Evolutionary conservation across 2,113 vertebrate genomes (phyloP).

Genomic region (Aptenodytes forsteri): DNA sequence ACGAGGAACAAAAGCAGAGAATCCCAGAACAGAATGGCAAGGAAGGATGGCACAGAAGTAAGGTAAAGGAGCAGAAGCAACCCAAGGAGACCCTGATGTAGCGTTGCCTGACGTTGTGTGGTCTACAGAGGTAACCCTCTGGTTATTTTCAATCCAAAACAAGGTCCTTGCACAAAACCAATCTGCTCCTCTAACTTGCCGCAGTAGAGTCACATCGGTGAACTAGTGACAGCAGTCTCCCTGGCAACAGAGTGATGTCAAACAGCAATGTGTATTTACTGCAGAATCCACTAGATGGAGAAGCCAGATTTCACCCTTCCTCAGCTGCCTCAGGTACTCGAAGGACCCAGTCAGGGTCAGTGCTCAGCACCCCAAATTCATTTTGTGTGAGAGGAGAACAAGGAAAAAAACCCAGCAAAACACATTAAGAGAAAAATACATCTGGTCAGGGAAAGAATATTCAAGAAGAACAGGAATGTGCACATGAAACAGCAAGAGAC

Average conservation of each 20-base stretch:
- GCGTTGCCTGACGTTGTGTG: background rate
- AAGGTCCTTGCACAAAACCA: conserved; percentile 55
- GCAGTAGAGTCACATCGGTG: conserved; percentile 66
- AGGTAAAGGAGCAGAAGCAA: background rate
- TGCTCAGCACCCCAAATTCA: conserved; percentile 54
- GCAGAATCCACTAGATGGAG: conserved; percentile 73
- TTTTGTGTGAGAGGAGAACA: conserved; percentile 15
- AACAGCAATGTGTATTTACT: conserved; percentile 54
- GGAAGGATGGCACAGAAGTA: background rate
- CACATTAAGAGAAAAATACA: background rate
- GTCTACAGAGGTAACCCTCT: background rate
- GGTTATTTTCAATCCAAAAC: conserved; percentile 43
- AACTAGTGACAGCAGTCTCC: conserved; percentile 73
- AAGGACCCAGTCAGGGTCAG: background rate
- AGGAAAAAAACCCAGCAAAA: background rate
- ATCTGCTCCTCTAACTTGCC: conserved; percentile 57
- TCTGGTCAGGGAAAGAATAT: background rate
- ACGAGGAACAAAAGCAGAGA: background rate
- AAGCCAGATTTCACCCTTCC: conserved; percentile 62
- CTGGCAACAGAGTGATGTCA: conserved; percentile 77
- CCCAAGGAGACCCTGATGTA: background rate
- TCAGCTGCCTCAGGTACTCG: conserved; percentile 60
- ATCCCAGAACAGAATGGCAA: background rate
- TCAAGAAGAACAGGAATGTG: background rate
- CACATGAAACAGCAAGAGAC: background rate